A percentile compares a stretch with the other conserved stretches of the same genome.
Evolutionary conservation across 2,113 vertebrate species (phyloP).

Genomic region (Pluvialis apricaria): DNA sequence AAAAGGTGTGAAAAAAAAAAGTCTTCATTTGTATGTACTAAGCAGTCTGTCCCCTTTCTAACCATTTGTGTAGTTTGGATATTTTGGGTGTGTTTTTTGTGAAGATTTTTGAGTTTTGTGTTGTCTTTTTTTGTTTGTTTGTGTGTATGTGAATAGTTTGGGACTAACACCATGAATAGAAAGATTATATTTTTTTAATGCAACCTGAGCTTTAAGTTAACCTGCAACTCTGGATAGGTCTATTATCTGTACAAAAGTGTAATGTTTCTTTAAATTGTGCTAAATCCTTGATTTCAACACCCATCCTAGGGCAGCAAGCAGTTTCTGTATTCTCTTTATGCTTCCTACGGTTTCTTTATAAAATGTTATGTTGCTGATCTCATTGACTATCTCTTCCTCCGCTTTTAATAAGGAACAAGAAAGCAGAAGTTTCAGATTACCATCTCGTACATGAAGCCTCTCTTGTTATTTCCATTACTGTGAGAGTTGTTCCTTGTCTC

Average conservation of each 20-base stretch:
- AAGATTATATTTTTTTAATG: background rate
- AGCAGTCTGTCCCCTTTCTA: background rate
- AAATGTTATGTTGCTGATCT: background rate
- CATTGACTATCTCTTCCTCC: background rate
- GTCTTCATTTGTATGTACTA: background rate
- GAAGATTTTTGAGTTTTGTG: fast-evolving
- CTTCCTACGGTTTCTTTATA: background rate
- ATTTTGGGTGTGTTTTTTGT: background rate
- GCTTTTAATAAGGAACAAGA: background rate
- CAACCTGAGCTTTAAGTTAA: background rate
- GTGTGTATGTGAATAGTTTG: fast-evolving
- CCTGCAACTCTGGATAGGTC: background rate
- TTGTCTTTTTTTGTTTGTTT: no score
- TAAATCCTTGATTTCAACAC: background rate
- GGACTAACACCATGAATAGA: background rate
- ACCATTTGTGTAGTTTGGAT: background rate
- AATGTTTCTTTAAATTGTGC: background rate
- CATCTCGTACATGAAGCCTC: background rate
- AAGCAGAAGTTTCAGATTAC: background rate
- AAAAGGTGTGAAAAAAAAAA: background rate
- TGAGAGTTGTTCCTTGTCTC: background rate
- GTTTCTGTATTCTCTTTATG: background rate
- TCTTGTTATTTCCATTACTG: background rate
- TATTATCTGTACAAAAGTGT: background rate
- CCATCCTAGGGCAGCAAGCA: background rate